phyloP scores from a whole-genome alignment of 2,797 vertebrate genomes.

The Squalus acanthias region DNA sequence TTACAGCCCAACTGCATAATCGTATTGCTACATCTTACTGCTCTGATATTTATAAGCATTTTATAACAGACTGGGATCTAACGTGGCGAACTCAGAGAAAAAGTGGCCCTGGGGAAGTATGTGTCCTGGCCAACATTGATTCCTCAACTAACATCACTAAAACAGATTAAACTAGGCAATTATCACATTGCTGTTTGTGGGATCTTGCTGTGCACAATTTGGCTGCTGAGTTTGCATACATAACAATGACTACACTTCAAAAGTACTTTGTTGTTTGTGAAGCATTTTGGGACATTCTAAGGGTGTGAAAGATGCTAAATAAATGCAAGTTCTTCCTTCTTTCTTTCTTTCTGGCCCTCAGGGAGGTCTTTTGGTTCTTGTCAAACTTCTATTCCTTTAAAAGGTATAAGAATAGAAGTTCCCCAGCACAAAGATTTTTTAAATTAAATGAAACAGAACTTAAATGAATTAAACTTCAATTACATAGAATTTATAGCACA shows the following conservation, averaged over 20 bases:
- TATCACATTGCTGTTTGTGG: too few relatives aligned
- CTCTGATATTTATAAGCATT: neutral
- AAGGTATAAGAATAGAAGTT: neutral
- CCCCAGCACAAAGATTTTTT: neutral
- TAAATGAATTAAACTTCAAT: neutral
- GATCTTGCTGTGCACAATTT: too few relatives aligned
- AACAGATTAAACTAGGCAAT: neutral
- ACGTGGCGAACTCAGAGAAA: neutral
- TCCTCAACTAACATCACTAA: neutral
- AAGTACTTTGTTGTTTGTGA: too few relatives aligned
- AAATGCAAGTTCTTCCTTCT: too few relatives aligned
- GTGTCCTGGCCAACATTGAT: neutral
- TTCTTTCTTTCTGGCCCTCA: too few relatives aligned
- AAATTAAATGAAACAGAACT: neutral
- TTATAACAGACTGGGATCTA: neutral
- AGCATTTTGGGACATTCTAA: too few relatives aligned
- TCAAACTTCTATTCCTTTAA: neutral
- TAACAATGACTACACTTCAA: too few relatives aligned
- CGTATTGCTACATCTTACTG: neutral
- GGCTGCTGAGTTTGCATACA: too few relatives aligned
- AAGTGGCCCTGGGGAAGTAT: neutral
- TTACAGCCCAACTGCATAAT: neutral
- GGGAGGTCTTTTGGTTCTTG: neutral
- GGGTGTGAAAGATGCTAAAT: too few relatives aligned
- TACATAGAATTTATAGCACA: neutral